Percentiles rank a stretch among this genome's conserved stretches.
These are phyloP conservation scores for Metacarcinus magister DNA, from an alignment of 2,888 invertebrate genomes.

Conservation along the genomic window DNA sequence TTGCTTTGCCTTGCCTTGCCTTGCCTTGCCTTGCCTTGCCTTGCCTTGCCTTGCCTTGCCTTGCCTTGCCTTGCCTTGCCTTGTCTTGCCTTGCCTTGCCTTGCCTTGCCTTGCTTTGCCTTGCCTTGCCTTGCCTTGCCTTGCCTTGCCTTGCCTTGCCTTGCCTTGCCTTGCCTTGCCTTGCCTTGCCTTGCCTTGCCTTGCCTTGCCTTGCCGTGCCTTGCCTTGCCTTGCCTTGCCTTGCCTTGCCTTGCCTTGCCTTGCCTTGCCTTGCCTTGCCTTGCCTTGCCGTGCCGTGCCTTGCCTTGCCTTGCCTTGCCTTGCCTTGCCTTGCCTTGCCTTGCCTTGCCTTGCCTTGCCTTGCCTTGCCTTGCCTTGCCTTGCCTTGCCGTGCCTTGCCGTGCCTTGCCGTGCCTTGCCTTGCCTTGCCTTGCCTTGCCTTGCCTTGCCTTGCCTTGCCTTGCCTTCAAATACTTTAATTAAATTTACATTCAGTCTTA, in stretches of 20 bases:
- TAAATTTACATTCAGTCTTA: too few species aligned
- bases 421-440: not conserved
- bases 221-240: not conserved
- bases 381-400: not conserved
- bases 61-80: not conserved
- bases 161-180: not conserved
- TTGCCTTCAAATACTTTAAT: not conserved
- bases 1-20: not conserved
- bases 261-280: not conserved
- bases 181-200: not conserved
- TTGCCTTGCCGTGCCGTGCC: not conserved
- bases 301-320: not conserved
- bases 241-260: not conserved
- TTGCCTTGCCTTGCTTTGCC: not conserved
- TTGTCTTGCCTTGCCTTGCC: not conserved
- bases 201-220: not conserved
- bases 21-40: not conserved
- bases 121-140: not conserved
- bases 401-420: too few species aligned
- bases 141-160: not conserved
- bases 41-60: not conserved
- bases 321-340: not conserved
- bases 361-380: not conserved
- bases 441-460: not conserved
- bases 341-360: not conserved